Evolutionary conservation across 2,113 vertebrate species (phyloP).

Genomic region (Amblyornis subalaris): DNA sequence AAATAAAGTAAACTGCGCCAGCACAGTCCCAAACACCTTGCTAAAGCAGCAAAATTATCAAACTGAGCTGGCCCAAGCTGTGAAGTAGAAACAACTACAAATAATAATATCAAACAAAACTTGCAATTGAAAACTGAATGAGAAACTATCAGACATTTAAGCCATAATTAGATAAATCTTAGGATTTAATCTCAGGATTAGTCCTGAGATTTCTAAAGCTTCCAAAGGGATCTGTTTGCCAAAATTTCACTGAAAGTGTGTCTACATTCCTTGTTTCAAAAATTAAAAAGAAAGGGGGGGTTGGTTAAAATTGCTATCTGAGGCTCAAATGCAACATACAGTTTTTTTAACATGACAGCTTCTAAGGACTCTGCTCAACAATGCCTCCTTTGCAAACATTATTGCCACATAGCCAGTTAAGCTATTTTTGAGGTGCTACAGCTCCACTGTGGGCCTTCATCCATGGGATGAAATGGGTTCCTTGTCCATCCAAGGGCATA

Average conservation of each 20-base stretch:
- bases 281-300: not conserved
- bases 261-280: not conserved
- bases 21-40: not conserved
- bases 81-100: not conserved
- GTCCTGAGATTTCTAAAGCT: not conserved
- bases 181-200: not conserved
- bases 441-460: not conserved
- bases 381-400: not conserved
- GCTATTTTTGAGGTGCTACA: not conserved
- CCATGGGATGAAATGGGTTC: not conserved
- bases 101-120: not conserved
- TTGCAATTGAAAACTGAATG: not conserved
- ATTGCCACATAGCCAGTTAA: not conserved
- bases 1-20: not conserved
- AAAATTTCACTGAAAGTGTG: not conserved
- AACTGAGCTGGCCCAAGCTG: not conserved
- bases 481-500: not conserved
- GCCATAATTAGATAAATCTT: not conserved
- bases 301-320: not conserved
- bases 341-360: not conserved
- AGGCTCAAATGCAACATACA: not conserved
- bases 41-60: not conserved
- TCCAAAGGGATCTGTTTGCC: not conserved
- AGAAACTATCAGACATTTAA: not conserved
- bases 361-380: not conserved